Percentiles rank a stretch among this genome's conserved stretches.
phyloP scores from a whole-genome alignment of 2,888 invertebrate genomes.

The Stegophylla sp. region DNA sequence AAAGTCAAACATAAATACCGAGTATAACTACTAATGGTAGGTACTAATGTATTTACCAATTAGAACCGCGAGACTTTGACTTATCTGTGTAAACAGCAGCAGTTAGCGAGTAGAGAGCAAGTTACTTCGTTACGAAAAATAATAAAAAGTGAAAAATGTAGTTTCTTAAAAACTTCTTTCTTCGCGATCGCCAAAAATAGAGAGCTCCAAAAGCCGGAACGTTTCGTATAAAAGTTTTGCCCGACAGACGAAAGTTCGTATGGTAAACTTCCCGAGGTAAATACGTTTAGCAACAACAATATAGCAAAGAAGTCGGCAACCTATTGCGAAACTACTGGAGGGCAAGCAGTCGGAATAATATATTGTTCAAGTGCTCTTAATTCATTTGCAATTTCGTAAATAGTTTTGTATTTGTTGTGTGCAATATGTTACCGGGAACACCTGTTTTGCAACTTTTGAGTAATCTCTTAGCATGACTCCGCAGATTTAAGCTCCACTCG shows the following conservation, averaged over 20 bases:
- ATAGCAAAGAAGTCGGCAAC: constrained; percentile 5
- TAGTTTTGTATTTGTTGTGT: not conserved
- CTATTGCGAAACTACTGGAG: not conserved
- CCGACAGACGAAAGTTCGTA: not conserved
- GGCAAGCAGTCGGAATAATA: not conserved
- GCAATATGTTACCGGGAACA: constrained; percentile 6
- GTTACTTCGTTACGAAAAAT: not conserved
- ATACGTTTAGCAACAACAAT: constrained; percentile 7
- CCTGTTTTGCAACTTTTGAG: not conserved
- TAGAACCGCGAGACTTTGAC: not conserved
- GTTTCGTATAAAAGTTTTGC: not conserved
- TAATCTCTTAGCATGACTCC: not conserved
- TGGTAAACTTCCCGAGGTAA: not conserved
- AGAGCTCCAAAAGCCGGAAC: not conserved
- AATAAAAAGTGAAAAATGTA: not conserved
- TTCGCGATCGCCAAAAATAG: not conserved
- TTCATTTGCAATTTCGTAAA: constrained; percentile 2
- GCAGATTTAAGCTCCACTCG: too few species aligned
- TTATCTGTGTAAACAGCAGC: not conserved
- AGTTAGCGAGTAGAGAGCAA: not conserved
- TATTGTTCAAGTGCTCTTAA: not conserved
- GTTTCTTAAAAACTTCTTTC: not conserved
- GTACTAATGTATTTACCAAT: not conserved
- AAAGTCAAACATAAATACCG: not conserved
- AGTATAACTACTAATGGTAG: not conserved